Evolutionary conservation across 1,140 invertebrate species (phyloP).

Genomic region (Trichogramma pretiosum): DNA sequence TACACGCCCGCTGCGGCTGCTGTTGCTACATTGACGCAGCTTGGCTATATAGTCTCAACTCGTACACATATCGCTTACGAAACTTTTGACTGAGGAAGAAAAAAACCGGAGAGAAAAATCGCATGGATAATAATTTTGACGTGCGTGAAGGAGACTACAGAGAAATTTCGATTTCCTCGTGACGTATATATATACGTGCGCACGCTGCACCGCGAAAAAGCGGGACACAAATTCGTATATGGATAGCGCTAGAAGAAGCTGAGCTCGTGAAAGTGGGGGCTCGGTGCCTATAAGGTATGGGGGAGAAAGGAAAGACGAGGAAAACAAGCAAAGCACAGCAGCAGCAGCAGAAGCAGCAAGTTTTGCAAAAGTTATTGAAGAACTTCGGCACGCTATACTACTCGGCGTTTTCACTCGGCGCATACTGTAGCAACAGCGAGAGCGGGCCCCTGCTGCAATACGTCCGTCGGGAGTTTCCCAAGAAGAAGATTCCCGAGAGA

Average conservation of each 20-base stretch:
- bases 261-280: no score
- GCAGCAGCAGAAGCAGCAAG: neutral
- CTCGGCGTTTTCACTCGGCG: no score
- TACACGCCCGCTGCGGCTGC: no score
- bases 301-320: neutral
- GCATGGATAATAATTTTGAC: conserved; percentile 21
- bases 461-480: conserved; percentile 17
- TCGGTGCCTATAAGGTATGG: neutral
- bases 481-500: conserved; percentile 15
- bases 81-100: no score
- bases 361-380: conserved; percentile 22
- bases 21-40: no score
- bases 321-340: neutral
- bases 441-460: conserved; percentile 14
- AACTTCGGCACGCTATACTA: conserved; percentile 14
- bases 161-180: conserved; percentile 22
- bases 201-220: neutral
- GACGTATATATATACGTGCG: neutral
- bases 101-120: conserved; percentile 18
- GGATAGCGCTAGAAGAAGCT: no score
- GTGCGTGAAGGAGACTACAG: conserved; percentile 11
- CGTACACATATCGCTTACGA: no score
- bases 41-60: no score
- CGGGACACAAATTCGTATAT: neutral
- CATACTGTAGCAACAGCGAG: no score